A percentile compares a stretch with the other conserved stretches of the same genome.
Conservation (phyloP, 2,797 vertebrate species). For the Eulemur rubriventer region DNA sequence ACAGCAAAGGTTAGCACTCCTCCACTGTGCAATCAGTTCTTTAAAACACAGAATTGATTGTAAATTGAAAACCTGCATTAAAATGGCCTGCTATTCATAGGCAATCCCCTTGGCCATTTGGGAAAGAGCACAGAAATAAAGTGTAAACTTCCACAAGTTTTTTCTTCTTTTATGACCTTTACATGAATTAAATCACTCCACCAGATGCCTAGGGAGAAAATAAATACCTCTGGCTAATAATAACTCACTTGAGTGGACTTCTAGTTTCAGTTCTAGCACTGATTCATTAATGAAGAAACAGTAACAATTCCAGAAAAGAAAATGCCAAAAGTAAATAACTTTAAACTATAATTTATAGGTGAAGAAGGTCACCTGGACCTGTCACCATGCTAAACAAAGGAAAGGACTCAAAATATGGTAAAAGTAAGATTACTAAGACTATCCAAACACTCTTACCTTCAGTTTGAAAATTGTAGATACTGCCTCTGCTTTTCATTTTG, state of each 20-base stretch:
- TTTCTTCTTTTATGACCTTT: conserved; percentile 48
- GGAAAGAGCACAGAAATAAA: conserved; percentile 23
- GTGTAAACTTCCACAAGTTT: background rate
- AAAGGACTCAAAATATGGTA: background rate
- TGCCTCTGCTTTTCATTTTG: conserved; percentile 38
- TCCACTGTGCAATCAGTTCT: background rate
- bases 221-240: background rate
- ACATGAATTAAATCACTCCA: background rate
- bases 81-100: background rate
- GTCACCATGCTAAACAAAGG: background rate
- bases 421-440: background rate
- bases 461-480: conserved; percentile 10
- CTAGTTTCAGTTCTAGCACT: background rate
- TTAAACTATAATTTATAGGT: background rate
- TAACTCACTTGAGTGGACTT: background rate
- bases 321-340: background rate
- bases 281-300: background rate
- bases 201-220: background rate
- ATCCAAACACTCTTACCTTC: background rate
- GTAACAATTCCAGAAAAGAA: conserved; percentile 11
- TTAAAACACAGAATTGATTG: background rate
- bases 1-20: background rate
- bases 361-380: background rate
- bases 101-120: background rate
- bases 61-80: conserved; percentile 35